Evolutionary conservation across 1,140 invertebrate species (phyloP), one percentile per base, ranked within the genome.

Genomic region (Macrosteles quadrilineatus): DNA sequence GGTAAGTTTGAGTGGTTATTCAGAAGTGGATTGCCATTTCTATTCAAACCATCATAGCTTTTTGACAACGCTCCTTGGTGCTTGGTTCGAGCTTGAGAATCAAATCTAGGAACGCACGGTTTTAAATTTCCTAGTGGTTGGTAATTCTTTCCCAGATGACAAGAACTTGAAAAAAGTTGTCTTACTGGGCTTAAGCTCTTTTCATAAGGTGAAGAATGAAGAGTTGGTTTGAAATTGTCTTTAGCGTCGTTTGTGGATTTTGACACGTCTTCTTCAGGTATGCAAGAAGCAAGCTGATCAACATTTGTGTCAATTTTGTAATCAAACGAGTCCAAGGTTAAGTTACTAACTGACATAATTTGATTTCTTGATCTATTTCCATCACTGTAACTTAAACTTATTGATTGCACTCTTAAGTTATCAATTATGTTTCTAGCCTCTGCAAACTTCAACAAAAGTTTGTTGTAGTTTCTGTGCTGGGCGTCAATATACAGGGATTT

Each of bases 371-470:
- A 36, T 1, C 47, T 23, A 69, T 47, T n/a, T n/a, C 21, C 27
- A 45, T 31, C 23, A 30, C 57, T 62, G 12, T 31, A 43, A 32
- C 25, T 43, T 2, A 3, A 50, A 64, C 62, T 69, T 17, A 69
- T 36, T 30, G 21, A 32, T 40, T 57, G 32, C 25, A 69, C 36
- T 47, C 57, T 43, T 40, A 69, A 63, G 1, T 32, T 19, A 64
- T 69, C 68, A 47, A 69, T 69, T 19, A 21, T 31, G 47, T 69
- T 69, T 45, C 31, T 36, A 17, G 68, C 68, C 47, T 69, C 68
- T 45, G 68, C 68, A 40, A 63, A 64, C 25, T 63, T 69, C 19
- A 45, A 19, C 19, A 69, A 45, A 30, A 69, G 47, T 12, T n/a
- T 40, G 31, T 63, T 69, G 27, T 69, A 69, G 14, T 69, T 62